Conservation (phyloP, 2,888 invertebrate genomes). For the Cosmopolites sordidus region DNA sequence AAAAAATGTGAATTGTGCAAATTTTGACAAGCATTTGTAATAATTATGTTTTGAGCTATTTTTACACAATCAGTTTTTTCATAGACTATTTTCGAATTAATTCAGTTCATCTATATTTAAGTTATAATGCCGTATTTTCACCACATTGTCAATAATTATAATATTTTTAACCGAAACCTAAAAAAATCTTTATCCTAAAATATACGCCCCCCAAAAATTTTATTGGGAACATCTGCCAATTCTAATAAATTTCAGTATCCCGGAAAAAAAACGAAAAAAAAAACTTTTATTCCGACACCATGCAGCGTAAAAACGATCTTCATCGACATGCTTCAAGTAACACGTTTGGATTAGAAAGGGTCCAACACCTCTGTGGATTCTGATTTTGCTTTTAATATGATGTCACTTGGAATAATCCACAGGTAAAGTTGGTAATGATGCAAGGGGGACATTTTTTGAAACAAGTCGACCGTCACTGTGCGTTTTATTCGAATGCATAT, state of each 20-base stretch:
- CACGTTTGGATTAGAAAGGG: slow-evolving; percentile 9
- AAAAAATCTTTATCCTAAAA: no score
- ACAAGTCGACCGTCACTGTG: not conserved
- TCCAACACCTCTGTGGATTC: slow-evolving; percentile 17
- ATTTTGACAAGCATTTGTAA: no score
- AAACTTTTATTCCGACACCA: slow-evolving; percentile 3
- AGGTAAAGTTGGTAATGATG: slow-evolving; percentile 16
- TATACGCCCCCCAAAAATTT: no score
- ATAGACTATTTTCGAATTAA: no score
- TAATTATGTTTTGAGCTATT: no score
- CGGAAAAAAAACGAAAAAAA: slow-evolving; percentile 14
- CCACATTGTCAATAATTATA: no score
- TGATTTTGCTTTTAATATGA: slow-evolving; percentile 19
- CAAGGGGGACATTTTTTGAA: not conserved
- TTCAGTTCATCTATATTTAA: no score
- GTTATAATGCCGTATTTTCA: no score
- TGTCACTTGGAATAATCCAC: slow-evolving; percentile 29
- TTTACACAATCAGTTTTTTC: no score
- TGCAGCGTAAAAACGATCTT: slow-evolving; percentile 1
- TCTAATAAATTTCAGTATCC: slow-evolving; percentile 1
- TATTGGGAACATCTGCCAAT: slow-evolving; percentile 5
- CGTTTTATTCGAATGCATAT: not conserved
- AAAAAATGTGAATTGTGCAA: no score
- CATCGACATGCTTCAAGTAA: not conserved
- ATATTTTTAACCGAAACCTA: no score